Evolutionary conservation across 1,140 invertebrate genomes (phyloP).

Genomic region (Pachyrhynchus sulphureomaculatus): DNA sequence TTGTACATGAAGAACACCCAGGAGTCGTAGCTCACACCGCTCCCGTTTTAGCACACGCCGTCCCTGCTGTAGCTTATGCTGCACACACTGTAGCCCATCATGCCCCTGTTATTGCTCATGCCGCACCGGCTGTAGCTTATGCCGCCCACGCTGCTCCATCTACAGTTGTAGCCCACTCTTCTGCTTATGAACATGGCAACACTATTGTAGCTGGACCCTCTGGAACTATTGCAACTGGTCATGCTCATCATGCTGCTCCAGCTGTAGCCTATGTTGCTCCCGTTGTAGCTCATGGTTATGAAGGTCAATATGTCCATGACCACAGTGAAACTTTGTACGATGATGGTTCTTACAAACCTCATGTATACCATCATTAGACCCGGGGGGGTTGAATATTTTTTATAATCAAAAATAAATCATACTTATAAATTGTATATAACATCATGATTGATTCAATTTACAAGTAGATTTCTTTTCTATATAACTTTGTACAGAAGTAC

Average conservation of each 20-base stretch:
- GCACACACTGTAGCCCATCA: no score
- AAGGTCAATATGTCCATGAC: conserved; percentile 14
- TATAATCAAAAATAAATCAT: no score
- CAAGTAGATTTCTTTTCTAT: no score
- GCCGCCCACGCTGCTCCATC: conserved; percentile 6
- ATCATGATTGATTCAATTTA: no score
- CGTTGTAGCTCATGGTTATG: conserved; percentile 1
- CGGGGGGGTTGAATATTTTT: no score
- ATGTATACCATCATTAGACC: conserved; percentile 1
- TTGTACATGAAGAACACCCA: conserved; percentile 29
- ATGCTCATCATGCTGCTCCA: background rate
- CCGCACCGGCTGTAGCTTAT: conserved; percentile 6
- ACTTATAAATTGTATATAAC: no score
- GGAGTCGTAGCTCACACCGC: conserved; percentile 14
- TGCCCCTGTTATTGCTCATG: no score
- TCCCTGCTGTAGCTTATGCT: conserved; percentile 5
- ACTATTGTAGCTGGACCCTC: conserved; percentile 16
- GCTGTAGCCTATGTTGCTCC: conserved; percentile 24
- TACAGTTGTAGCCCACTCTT: background rate
- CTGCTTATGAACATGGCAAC: conserved; percentile 1
- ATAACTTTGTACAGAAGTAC: no score
- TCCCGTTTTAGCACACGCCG: conserved; percentile 3
- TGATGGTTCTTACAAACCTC: conserved; percentile 4
- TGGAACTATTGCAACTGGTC: conserved; percentile 5
- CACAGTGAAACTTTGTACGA: background rate